A percentile compares a stretch with the other conserved stretches of the same genome.
These are phyloP conservation scores for Hirudo medicinalis DNA, from an alignment of 1,140 invertebrate species.

Conservation along the genomic window DNA sequence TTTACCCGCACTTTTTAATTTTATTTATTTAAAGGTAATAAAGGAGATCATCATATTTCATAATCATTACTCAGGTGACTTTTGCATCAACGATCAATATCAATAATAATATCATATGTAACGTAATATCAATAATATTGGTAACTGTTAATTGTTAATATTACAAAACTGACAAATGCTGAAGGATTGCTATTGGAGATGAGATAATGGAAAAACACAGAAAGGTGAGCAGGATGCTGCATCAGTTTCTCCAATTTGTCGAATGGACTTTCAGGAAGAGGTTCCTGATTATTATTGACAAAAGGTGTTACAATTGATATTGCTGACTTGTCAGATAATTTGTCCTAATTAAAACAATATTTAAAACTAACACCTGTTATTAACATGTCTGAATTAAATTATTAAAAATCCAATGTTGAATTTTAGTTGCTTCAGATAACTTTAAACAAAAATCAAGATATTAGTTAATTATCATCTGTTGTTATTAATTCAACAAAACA, in stretches of 20 bases:
- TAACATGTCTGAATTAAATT: not conserved
- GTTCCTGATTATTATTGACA: not conserved
- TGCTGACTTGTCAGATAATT: not conserved
- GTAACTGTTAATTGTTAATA: not conserved
- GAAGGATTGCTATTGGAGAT: slow-evolving; percentile 65
- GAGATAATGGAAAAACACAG: slow-evolving; percentile 76
- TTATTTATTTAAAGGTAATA: not conserved
- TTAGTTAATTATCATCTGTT: not conserved
- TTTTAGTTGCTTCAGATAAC: not conserved
- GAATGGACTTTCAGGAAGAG: slow-evolving; percentile 43
- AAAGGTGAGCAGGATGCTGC: slow-evolving; percentile 59
- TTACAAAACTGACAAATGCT: slow-evolving; percentile 28
- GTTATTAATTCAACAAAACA: not conserved
- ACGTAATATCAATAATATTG: not conserved
- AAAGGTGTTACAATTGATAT: not conserved
- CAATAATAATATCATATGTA: no score
- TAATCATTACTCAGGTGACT: not conserved
- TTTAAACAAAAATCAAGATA: not conserved
- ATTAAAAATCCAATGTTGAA: not conserved
- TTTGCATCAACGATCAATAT: slow-evolving; percentile 1
- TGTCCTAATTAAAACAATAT: not conserved
- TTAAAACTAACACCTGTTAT: not conserved
- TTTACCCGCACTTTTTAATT: not conserved
- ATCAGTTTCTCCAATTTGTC: slow-evolving; percentile 30
- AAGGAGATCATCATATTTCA: not conserved